Percentiles rank a stretch among this genome's conserved stretches.
These are phyloP conservation scores for Aphis craccivora DNA, from an alignment of 1,140 invertebrate genomes.

Conservation along the genomic window DNA sequence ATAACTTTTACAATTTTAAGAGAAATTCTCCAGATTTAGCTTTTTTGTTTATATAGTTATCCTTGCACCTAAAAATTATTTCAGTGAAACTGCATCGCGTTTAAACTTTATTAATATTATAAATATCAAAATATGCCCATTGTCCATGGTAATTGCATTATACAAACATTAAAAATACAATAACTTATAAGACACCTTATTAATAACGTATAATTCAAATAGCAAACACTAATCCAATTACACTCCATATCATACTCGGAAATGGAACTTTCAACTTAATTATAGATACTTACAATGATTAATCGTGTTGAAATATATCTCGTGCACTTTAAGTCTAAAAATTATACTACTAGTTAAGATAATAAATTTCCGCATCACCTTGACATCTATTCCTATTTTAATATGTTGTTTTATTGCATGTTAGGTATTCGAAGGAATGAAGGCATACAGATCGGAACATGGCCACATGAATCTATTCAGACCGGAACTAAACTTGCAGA, in stretches of 20 bases:
- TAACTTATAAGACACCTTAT: neutral
- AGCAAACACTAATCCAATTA: neutral
- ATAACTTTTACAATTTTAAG: neutral
- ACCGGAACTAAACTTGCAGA: slow-evolving; percentile 92
- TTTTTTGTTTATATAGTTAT: neutral
- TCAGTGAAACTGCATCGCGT: no score
- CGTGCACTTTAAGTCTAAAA: neutral
- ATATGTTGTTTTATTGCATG: slow-evolving; percentile 60
- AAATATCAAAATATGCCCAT: no score
- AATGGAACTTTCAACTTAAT: neutral
- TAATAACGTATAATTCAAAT: neutral
- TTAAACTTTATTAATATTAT: no score
- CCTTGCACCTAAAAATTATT: neutral
- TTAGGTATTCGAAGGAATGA: slow-evolving; percentile 98
- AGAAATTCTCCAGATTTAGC: neutral
- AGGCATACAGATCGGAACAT: slow-evolving; percentile 94
- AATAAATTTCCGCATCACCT: neutral
- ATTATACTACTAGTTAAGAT: neutral
- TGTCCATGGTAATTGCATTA: no score
- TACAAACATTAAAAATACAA: neutral
- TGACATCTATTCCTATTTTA: neutral
- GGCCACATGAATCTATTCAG: slow-evolving; percentile 93
- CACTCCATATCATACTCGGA: neutral
- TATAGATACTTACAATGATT: neutral
- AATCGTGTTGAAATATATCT: neutral